Evolutionary conservation across 2,888 invertebrate genomes (phyloP), one percentile per base, ranked within the genome.

Genomic region (Subacronicta megacephala): DNA sequence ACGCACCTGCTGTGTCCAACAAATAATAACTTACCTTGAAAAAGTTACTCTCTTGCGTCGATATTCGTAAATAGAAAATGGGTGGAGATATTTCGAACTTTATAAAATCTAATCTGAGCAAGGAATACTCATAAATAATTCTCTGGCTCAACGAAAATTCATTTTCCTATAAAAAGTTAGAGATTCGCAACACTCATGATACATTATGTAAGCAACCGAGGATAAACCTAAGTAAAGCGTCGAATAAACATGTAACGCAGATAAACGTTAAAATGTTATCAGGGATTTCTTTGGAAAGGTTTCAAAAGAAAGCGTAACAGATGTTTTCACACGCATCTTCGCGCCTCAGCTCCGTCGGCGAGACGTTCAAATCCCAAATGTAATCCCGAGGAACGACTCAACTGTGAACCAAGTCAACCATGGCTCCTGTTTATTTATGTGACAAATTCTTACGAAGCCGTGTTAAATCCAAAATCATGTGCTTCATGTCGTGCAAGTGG

Each of bases 351-450:
- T 72, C 68, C 72, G 71, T 72, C 82, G 66, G 64, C 59, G 84
- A 85, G 85, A 85, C 85, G 85, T 72, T 79, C 82, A 90, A 89
- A 90, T 91, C 92, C 90, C 90, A 83, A 87, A 90, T 85, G 92
- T 92, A 93, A 93, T 92, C 92, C 90, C 88, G 83, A 81, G 82
- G 83, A 87, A 85, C 88, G 88, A 88, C 78, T 78, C 75, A 67
- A 77, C 90, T 90, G 84, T 77, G 87, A 86, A 77, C 81, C 87
- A 85, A 90, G 89, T 92, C 89, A 83, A 89, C 87, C 91, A 86
- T 87, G 80, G 74, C 85, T 84, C 85, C 86, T 90, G 91, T 92
- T 93, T 93, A 93, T 92, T 93, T 93, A 92, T 90, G 91, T 90
- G 92, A 92, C 92, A 91, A 92, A 92, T 92, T 93, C 90, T 86